Base-by-base conservation (phyloP, 2,797 vertebrate genomes). In the Mus spretus region DNA sequence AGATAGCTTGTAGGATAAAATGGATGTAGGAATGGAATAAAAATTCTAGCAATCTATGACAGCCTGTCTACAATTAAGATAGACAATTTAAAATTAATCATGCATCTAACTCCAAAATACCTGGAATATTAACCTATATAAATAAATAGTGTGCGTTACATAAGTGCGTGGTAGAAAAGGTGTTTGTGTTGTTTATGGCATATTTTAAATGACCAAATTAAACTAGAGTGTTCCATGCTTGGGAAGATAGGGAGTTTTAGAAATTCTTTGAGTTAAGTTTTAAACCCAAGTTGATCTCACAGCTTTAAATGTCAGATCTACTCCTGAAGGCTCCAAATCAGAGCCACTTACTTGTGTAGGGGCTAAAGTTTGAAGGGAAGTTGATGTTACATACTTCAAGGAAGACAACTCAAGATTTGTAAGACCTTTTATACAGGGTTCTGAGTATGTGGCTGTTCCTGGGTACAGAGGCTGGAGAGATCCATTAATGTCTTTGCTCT, bases 21-120 rank as follows among this genome's bases (percentile, higher is more conserved):
- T 34, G 20, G 6, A 6, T 53, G 85, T 90, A 75, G 19, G 31
- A 63, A 65, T 4, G 24, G 47, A 86, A 57, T 85, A 80, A 74
- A 94, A 67, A 91, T 82, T 37, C 92, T 40, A 83, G 6, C 37
- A 63, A 75, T 26, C 20, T 53, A 57, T 50, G 20, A 15, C 40
- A 90, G 9, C 15, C 47, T 34, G 85, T 65, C 12, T 94, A 20
- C 28, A 75, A 67, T 82, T 91, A 95, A 22, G 37, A 91, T 67
- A 74, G 47, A 86, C 22, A 86, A 91, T 83, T 97, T 20, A 20
- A 81, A 80, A 72, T 31, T 55, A 34, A 20, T 74, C 22, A 40
- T 57, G 89, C 83, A 93, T 80, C 80, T 84, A 63, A 84, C 7
- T 47, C 44, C n/a, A 78, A 92, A 96, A 63, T 90, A 93, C 79